Evolutionary conservation across 2,113 vertebrate species (phyloP).

Genomic region (Corythornis vintsioides): DNA sequence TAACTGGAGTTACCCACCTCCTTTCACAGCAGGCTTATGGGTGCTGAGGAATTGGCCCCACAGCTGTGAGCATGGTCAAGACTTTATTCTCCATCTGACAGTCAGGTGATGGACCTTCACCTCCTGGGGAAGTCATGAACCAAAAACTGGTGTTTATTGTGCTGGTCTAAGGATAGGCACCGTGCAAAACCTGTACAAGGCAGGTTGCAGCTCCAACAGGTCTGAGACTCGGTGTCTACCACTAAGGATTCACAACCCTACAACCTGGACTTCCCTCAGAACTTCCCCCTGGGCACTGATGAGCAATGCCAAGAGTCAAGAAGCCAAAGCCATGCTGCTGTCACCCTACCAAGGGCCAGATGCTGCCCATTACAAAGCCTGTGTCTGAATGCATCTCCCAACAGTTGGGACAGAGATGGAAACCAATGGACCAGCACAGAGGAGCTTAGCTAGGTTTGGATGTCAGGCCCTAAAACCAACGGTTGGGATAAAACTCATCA

Average conservation of each 20-base stretch:
- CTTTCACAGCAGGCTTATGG: background rate
- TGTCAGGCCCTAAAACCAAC: background rate
- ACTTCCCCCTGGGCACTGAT: background rate
- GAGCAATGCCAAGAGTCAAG: background rate
- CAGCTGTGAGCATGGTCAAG: fast-evolving
- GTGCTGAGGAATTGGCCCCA: background rate
- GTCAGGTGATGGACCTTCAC: background rate
- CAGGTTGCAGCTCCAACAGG: background rate
- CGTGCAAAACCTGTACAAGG: background rate
- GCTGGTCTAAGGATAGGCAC: background rate
- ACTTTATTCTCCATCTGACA: background rate
- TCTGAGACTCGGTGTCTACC: background rate
- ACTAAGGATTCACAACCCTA: background rate
- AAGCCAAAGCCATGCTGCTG: background rate
- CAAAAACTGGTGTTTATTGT: background rate
- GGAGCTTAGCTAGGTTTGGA: background rate
- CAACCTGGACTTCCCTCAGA: background rate
- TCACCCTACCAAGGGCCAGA: background rate
- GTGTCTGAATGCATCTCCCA: fast-evolving
- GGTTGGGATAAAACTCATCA: background rate
- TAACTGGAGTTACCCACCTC: no score
- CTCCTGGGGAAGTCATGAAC: background rate
- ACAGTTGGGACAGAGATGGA: background rate
- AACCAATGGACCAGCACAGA: background rate
- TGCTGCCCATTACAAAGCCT: fast-evolving